Percentiles rank a stretch among this genome's conserved stretches.
Conservation (phyloP, 2,797 vertebrate species). For the Eutrigla gurnardus region DNA sequence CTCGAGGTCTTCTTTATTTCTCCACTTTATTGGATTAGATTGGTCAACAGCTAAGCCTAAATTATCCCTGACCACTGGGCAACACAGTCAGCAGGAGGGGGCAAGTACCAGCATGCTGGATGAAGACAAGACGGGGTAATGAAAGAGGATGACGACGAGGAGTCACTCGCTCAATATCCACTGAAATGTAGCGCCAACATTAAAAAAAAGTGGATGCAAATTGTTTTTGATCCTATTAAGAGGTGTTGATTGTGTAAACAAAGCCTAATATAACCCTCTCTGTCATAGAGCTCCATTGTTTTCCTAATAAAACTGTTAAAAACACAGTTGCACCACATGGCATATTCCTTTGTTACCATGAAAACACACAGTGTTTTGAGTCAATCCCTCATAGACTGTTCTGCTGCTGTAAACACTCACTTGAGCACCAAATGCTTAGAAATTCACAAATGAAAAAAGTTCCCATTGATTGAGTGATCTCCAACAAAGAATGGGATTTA, state of each 20-base stretch:
- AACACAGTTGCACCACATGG: not conserved
- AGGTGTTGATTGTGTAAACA: too few relatives aligned
- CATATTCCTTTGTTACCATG: too few relatives aligned
- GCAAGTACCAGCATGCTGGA: not conserved
- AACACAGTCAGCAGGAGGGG: slow-evolving; percentile 33
- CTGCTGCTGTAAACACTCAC: too few relatives aligned
- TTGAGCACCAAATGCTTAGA: not conserved
- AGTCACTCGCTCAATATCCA: not conserved
- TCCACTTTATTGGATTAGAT: slow-evolving; percentile 56
- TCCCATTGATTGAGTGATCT: not conserved
- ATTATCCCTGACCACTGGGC: slow-evolving; percentile 39
- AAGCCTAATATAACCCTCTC: too few relatives aligned
- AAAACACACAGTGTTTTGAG: too few relatives aligned
- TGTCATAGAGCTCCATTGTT: not conserved
- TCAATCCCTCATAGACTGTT: too few relatives aligned
- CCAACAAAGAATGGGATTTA: not conserved
- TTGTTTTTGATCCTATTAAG: too few relatives aligned
- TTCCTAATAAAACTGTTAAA: not conserved
- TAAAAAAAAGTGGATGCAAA: not conserved
- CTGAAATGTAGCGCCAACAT: not conserved
- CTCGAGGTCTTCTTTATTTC: slow-evolving; percentile 30
- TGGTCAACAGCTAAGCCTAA: slow-evolving; percentile 53
- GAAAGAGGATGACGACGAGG: slow-evolving; percentile 5
- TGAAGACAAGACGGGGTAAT: not conserved
- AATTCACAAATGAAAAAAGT: slow-evolving; percentile 1